Evolutionary conservation across 2,797 vertebrate species (phyloP), one percentile per base, ranked within the genome.

Genomic region (Paratrypauchen microcephalus): DNA sequence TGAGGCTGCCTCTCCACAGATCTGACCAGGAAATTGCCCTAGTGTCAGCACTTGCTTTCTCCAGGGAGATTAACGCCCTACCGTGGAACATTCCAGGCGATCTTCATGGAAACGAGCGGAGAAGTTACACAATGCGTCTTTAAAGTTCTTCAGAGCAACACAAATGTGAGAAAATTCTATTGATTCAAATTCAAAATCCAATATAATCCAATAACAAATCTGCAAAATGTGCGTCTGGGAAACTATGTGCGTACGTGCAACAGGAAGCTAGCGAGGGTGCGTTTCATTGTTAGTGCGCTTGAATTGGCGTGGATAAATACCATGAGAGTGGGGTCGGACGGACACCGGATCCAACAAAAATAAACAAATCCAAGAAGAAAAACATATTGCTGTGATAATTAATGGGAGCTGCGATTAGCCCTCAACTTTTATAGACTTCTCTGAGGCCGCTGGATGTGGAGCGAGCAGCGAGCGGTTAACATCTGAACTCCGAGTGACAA

Each of bases 191-290:
- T 71, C 83, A 76, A 76, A 39, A 78, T 68, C 30, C 0, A n/a
- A 77, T 12, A 72, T 1, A 79, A 86, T 77, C 79, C 72, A 59
- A 78, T 83, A 86, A 84, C 80, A 65, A 66, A 71, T 81, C 16
- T 57, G 59, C 23, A 39, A 36, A 36, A 1, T 36, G 32, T 36
- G 32, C 32, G 32, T 32, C 32, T 36, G 90, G 90, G 92, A 93
- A 94, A 93, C 69, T 91, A 91, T 92, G 88, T 82, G 85, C 87
- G 80, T 93, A 92, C 87, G 92, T 93, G 92, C 87, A 69, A 84
- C 91, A 93, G 92, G 91, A 93, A 92, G 91, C 88, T 84, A 11
- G 72, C 39, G 28, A 86, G 82, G 58, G 32, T 18, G 65, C 13
- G 65, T 70, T 71, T 48, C 71, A 75, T 77, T 79, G 82, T 87